Conservation (phyloP, 2,888 invertebrate genomes). For the Drosophila siamana region DNA sequence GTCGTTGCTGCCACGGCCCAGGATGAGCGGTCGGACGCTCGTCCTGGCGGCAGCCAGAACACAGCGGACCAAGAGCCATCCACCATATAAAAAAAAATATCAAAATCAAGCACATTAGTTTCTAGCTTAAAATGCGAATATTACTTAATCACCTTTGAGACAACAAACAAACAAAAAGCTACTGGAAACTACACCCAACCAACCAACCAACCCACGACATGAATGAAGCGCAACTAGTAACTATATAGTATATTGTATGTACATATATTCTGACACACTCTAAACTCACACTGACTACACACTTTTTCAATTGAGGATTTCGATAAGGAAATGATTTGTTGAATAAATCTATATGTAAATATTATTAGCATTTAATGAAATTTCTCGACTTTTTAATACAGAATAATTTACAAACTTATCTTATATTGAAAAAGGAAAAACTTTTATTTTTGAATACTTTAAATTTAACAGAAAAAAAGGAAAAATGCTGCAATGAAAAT, state of each 20-base stretch:
- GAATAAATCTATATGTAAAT: conserved; percentile 1
- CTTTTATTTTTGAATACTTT: no score
- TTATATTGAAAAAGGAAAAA: no score
- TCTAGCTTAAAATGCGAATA: conserved; percentile 43
- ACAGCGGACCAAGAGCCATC: neutral
- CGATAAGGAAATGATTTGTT: conserved; percentile 5
- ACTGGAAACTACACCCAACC: neutral
- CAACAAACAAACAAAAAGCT: conserved; percentile 14
- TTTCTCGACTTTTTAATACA: neutral
- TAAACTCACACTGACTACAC: neutral
- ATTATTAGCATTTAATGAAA: neutral
- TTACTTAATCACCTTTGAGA: conserved; percentile 48
- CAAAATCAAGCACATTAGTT: neutral
- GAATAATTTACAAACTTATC: no score
- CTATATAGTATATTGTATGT: neutral
- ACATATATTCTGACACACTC: conserved; percentile 20
- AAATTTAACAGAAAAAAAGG: no score
- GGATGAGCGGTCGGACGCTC: conserved; percentile 9
- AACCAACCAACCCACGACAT: neutral
- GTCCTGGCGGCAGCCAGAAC: conserved; percentile 24
- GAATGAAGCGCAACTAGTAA: neutral
- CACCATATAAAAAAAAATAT: neutral
- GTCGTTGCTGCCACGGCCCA: conserved; percentile 3
- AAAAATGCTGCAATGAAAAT: no score
- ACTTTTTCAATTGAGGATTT: conserved; percentile 12